Base-by-base conservation (phyloP, 2,797 vertebrate genomes). In the Adrianichthys oophorus region DNA sequence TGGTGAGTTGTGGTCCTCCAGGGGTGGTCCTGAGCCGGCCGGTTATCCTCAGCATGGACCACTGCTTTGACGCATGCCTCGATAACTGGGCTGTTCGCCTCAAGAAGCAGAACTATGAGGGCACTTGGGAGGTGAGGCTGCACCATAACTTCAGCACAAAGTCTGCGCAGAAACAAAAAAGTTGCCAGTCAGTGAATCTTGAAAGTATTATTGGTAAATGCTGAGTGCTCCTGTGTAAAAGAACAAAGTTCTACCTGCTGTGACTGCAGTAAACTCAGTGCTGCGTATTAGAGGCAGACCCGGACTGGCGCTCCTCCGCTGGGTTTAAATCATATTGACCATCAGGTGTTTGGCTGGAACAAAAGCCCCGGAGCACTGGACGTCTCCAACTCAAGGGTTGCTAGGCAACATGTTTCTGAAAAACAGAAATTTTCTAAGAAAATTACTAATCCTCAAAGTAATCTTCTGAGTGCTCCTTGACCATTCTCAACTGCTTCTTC, bases 11-110 rank as follows among this genome's bases (percentile, higher is more conserved):
- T 1, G 97, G 98, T 21, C 97, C 98, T 26, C 97, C 95, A 0
- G 97, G 97, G 29, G 98, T 99, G 78, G 91, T 98, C 74, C 94
- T 99, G 77, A 98, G 96, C 45, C 92, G 96, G 26, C 96, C 98
- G 0, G 95, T 96, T 87, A 97, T 99, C 90, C 92, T 99, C 64
- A 92, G 94, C 80, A 95, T 99, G 95, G 95, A 96, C 82, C 98
- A 99, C 87, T 99, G 96, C 42, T 96, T 94, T 56, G 98, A 99
- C 81, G 94, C 95, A 70, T 94, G 93, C 48, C 91, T 95, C 0
- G 96, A 98, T 82, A 96, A 97, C 92, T 99, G 98, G 98, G 95
- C 95, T 85, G 91, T 99, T 68, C 93, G 89, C 57, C 94, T 99
- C 82, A 98, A 98, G 90, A 98, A 98, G 86, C 97, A 99, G 87